Base-by-base conservation (phyloP, 2,797 vertebrate species). In the Poecile montanus region DNA sequence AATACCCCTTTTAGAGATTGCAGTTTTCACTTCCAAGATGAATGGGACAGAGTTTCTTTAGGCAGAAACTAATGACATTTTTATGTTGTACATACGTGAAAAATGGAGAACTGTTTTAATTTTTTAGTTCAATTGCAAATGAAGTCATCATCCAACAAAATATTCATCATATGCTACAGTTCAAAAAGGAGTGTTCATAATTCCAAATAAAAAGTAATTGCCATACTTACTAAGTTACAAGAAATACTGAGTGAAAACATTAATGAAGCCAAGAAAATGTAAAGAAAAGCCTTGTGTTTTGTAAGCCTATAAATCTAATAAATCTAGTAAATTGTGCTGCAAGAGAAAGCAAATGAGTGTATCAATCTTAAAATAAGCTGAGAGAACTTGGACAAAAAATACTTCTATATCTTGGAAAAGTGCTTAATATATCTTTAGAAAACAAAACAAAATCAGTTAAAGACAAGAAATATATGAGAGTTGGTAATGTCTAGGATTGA, bases 171-270 rank as follows among this genome's bases (percentile, higher is more conserved):
- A n/a, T 65, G 44, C 47, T 71, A 8, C 60, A 67, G 62, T 78
- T 92, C n/a, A 71, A 38, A 94, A 84, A 48, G 27, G 58, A 84
- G 18, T 47, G 51, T 62, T 83, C 44, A 9, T 71, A 82, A 85
- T 72, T 74, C 65, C 60, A 91, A 91, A 58, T 85, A 82, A 89
- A 56, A 91, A 89, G 44, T 82, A 91, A 87, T 86, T 76, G 68
- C 47, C 9, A 6, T 74, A 82, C 44, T 91, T 91, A 78, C 0
- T 89, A 84, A 61, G 30, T 92, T 83, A 85, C 32, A 47, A 71
- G n/a, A 83, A 94, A 45, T 77, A 61, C 42, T 63, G 44, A 18
- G 65, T 72, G 48, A 81, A 91, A 89, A 75, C 60, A 47, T 72
- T 85, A 75, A 86, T 4, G 9, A 76, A 80, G 72, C 79, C 75